phyloP scores from a whole-genome alignment of 2,888 invertebrate genomes.

The Erynnis tages region DNA sequence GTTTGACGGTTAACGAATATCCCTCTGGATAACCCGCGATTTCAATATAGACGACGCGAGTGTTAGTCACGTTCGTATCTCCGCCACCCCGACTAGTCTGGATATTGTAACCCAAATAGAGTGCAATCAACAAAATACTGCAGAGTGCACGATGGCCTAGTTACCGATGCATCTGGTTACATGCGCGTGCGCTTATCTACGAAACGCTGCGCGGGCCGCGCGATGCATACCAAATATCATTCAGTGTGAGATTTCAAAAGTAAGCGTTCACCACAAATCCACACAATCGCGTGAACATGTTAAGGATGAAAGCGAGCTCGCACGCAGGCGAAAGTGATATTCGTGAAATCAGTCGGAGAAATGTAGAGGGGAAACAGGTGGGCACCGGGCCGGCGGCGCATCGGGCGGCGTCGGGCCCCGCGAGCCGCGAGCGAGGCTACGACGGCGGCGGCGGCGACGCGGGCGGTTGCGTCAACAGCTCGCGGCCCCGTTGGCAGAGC shows the following conservation, averaged over 20 bases:
- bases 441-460: conserved; percentile 22
- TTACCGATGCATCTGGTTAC: conserved; percentile 60
- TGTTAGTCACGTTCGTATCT: conserved; percentile 18
- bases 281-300: conserved; percentile 51
- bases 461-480: conserved; percentile 57
- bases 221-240: conserved; percentile 14
- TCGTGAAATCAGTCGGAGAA: conserved; percentile 61
- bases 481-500: conserved; percentile 64
- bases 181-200: conserved; percentile 31
- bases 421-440: conserved; percentile 22
- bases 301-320: conserved; percentile 64
- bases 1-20: conserved; percentile 49
- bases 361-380: conserved; percentile 59
- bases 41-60: conserved; percentile 16
- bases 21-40: conserved; percentile 40
- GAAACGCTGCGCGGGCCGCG: conserved; percentile 8
- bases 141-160: conserved; percentile 68
- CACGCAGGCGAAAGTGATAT: conserved; percentile 70
- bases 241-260: conserved; percentile 8
- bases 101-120: conserved; percentile 30
- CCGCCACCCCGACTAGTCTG: conserved; percentile 13
- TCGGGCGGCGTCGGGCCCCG: conserved; percentile 23
- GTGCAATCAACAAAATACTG: conserved; percentile 48
- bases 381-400: conserved; percentile 28
- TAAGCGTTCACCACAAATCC: conserved; percentile 26